Evolutionary conservation across 2,888 invertebrate genomes (phyloP), one percentile per base, ranked within the genome.

Genomic region (Cremastinae sp.): DNA sequence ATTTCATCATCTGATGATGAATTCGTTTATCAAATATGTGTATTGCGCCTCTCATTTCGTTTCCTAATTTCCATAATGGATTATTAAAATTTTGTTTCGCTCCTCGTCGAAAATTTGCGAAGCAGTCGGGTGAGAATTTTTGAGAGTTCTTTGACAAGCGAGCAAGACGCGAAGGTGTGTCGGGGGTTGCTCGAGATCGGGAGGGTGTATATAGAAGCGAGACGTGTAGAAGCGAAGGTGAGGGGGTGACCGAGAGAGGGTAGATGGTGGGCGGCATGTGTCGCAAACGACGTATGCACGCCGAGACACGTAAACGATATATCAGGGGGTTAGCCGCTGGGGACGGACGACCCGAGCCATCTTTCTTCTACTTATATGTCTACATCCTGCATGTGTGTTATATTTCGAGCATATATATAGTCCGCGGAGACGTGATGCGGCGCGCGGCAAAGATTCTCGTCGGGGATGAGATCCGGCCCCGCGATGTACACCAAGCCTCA

Each of bases 251-350:
- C 74, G 71, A 78, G 81, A 9, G 34, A 36, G 66, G 75, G 61
- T 61, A 78, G 72, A 54, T 71, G 61, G 69, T 77, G 81, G 84
- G 83, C 78, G 84, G 84, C 86, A 86, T 87, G 86, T 88, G 89
- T 88, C 88, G 86, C 87, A 87, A 89, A 89, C 87, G 88, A 88
- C 87, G 87, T 88, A 88, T 88, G 88, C 88, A 88, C 87, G 86
- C 85, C 86, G 87, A 86, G 88, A 88, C 89, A 89, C 89, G 89
- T 89, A 89, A 89, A 88, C 89, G 89, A 89, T 89, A 89, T 89
- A 89, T 89, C 89, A 89, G 88, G 85, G 88, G 89, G 89, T 89
- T 89, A 89, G 88, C 89, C 89, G 85, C 88, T 88, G 86, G 89
- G 89, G 89, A 89, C 88, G 86, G 84, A 87, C 87, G 88, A 87